A percentile compares a stretch with the other conserved stretches of the same genome.
phyloP scores from a whole-genome alignment of 2,113 vertebrate genomes.

The Cryptotis parvus region DNA sequence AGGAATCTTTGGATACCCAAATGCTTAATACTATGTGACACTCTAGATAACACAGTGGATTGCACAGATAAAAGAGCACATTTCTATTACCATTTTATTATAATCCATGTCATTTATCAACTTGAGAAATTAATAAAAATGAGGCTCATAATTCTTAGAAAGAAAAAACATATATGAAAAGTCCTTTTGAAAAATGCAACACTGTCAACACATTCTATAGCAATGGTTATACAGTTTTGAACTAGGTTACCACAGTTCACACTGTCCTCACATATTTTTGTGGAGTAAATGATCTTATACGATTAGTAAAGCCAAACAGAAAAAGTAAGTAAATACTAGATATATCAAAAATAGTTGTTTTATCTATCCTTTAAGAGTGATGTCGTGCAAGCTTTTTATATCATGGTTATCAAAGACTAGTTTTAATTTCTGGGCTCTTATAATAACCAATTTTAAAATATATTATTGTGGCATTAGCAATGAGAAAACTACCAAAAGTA shows the following conservation, averaged over 20 bases:
- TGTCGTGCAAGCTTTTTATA: background rate
- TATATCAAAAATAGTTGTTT: background rate
- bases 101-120: background rate
- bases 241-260: background rate
- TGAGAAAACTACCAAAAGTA: background rate
- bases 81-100: background rate
- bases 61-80: background rate
- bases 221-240: background rate
- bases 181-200: background rate
- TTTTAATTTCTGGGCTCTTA: background rate
- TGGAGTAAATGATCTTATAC: background rate
- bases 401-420: background rate
- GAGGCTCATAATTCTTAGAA: background rate
- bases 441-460: background rate
- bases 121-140: background rate
- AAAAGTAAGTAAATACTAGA: background rate
- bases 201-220: background rate
- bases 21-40: background rate
- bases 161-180: conserved; percentile 5
- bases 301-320: background rate
- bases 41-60: background rate
- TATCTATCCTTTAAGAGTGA: background rate
- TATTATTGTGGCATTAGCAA: background rate
- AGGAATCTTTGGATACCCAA: background rate
- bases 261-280: background rate